Evolutionary conservation across 2,888 invertebrate species (phyloP), one percentile per base, ranked within the genome.

Genomic region (Hyles lineata): DNA sequence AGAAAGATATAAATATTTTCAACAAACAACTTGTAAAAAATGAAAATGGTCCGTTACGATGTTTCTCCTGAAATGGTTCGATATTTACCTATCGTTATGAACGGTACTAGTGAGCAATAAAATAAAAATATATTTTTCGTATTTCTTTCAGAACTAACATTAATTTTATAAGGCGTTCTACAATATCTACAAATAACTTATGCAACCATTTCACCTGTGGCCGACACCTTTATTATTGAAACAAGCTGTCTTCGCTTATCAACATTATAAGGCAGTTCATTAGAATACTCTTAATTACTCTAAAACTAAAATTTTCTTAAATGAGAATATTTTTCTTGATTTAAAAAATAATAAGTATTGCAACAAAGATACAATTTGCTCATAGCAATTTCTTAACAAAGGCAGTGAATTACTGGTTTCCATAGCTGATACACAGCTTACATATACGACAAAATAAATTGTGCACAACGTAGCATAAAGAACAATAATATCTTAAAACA

Each of bases 381-480:
- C 79, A 87, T 78, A 91, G 91, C 91, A 91, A 89, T 79, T 84
- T 85, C 79, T 85, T 84, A 83, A 82, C 81, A 83, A 85, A 83
- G 93, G 93, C 93, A 93, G 93, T 93, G 93, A 86, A 84, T 88
- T 86, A 92, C 93, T 93, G 93, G 93, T 93, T 89, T 82, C 77
- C 71, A 76, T 77, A 82, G 83, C 86, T 84, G 83, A 79, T 72
- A 74, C 74, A 71, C 82, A 86, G 83, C 85, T 79, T 78, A 61
- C 67, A 79, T 78, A 78, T 78, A 63, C 43, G 43, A 43, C 11
- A 71, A 70, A 61, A 19, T 35, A 81, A 76, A 74, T 77, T 76
- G 79, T 77, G 82, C 83, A 78, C 76, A 77, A 85, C 82, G 76
- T 67, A 87, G 83, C 85, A 89, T 85, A 86, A 87, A 86, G 81